A percentile compares a stretch with the other conserved stretches of the same genome.
Evolutionary conservation across 2,888 invertebrate species (phyloP).

Genomic region (Cybosia mesomella): DNA sequence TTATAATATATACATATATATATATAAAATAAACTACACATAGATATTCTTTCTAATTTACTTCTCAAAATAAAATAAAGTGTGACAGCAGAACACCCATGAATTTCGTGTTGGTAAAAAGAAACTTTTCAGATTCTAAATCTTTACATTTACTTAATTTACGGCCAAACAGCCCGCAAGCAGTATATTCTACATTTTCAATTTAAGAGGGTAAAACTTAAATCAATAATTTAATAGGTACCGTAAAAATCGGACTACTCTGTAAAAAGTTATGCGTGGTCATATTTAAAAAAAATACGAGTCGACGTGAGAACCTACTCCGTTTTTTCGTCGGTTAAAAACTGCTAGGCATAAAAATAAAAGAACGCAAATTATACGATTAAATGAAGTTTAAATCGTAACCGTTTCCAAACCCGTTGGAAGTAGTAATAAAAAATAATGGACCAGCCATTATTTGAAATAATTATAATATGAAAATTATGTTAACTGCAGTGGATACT

Average conservation of each 20-base stretch:
- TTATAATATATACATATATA: too few species aligned
- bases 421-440: constrained; percentile 21
- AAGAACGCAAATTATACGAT: constrained; percentile 31
- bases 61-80: background rate
- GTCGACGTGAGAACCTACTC: too few species aligned
- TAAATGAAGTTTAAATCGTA: constrained; percentile 32
- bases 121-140: background rate
- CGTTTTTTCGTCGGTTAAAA: too few species aligned
- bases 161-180: too few species aligned
- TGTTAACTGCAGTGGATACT: constrained; percentile 7
- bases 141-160: too few species aligned
- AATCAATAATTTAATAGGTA: background rate
- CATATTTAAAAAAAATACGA: too few species aligned
- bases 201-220: background rate
- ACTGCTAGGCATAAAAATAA: constrained; percentile 32
- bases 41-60: background rate
- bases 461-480: constrained; percentile 11
- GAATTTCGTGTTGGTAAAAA: background rate
- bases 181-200: too few species aligned
- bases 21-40: too few species aligned
- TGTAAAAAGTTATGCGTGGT: too few species aligned
- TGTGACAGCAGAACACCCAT: background rate
- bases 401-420: constrained; percentile 32
- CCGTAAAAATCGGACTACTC: too few species aligned
- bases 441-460: constrained; percentile 16